A percentile compares a stretch with the other conserved stretches of the same genome.
Conservation (phyloP, 2,797 vertebrate genomes). For the Siniperca scherzeri region DNA sequence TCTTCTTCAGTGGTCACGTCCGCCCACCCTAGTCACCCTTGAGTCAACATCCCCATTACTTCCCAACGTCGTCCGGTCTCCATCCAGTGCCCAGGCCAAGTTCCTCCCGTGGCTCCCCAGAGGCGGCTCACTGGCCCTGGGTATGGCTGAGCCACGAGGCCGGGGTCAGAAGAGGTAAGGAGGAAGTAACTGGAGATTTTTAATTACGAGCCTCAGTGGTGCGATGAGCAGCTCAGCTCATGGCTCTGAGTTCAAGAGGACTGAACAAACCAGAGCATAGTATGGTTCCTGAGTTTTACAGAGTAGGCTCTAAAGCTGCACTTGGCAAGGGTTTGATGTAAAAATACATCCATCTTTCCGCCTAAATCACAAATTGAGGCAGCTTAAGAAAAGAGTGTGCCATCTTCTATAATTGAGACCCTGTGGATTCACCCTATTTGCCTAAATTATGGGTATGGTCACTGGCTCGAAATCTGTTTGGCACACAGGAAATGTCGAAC, state of each 20-base stretch:
- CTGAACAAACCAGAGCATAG: slow-evolving; percentile 59
- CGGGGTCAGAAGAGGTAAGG: slow-evolving; percentile 74
- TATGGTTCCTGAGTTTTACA: slow-evolving; percentile 61
- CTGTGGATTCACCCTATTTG: slow-evolving; percentile 64
- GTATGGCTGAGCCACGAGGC: slow-evolving; percentile 55
- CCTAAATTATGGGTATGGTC: slow-evolving; percentile 60
- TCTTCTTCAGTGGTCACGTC: slow-evolving; percentile 50
- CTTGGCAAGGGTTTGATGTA: slow-evolving; percentile 54
- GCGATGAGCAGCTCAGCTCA: slow-evolving; percentile 69
- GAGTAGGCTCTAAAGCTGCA: slow-evolving; percentile 59
- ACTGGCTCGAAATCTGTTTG: slow-evolving; percentile 57
- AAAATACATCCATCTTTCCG: slow-evolving; percentile 61
- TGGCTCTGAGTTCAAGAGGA: slow-evolving; percentile 61
- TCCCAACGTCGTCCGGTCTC: slow-evolving; percentile 64
- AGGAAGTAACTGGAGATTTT: slow-evolving; percentile 81
- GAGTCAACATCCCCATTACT: slow-evolving; percentile 75
- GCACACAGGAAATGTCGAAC: slow-evolving; percentile 47
- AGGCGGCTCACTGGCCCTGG: slow-evolving; percentile 63
- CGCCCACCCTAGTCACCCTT: slow-evolving; percentile 61
- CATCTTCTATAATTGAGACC: slow-evolving; percentile 69
- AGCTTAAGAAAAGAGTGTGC: slow-evolving; percentile 62
- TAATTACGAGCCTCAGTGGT: slow-evolving; percentile 81
- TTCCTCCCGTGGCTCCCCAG: slow-evolving; percentile 69
- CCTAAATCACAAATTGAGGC: slow-evolving; percentile 64
- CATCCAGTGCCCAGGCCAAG: slow-evolving; percentile 65